A percentile compares a stretch with the other conserved stretches of the same genome.
Evolutionary conservation across 2,113 vertebrate genomes (phyloP).

Genomic region (Excalfactoria chinensis): DNA sequence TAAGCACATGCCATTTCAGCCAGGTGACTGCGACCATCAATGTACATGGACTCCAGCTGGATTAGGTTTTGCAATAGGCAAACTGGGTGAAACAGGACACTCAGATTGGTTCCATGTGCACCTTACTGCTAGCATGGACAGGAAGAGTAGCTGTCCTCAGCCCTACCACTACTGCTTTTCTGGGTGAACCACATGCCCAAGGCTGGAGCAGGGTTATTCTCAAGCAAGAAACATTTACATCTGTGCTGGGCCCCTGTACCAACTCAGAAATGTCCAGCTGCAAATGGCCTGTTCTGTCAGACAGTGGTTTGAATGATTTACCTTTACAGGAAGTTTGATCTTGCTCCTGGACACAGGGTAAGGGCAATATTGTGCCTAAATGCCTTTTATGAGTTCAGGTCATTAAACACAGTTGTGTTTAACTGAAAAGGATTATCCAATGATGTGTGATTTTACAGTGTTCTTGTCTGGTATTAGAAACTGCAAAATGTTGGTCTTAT

Average conservation of each 20-base stretch:
- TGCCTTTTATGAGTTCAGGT: neutral
- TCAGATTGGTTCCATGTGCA: neutral
- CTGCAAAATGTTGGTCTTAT: neutral
- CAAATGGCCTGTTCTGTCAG: neutral
- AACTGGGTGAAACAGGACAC: neutral
- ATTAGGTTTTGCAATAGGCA: neutral
- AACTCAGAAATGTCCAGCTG: neutral
- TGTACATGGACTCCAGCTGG: neutral
- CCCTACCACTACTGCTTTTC: neutral
- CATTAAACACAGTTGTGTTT: neutral
- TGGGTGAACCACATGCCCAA: neutral
- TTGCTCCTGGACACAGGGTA: neutral
- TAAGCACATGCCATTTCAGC: neutral
- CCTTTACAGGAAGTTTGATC: neutral
- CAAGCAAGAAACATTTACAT: neutral
- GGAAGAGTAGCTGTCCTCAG: neutral
- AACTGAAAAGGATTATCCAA: neutral
- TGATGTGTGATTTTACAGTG: neutral
- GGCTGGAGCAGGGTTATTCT: neutral
- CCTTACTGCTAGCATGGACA: neutral
- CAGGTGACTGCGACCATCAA: neutral
- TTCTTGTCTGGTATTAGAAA: neutral
- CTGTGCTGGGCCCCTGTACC: neutral
- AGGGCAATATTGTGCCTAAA: neutral
- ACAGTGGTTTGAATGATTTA: neutral